Percentiles rank a stretch among this genome's conserved stretches.
These are phyloP conservation scores for Andrena bucephala DNA, from an alignment of 2,888 invertebrate genomes.

Conservation along the genomic window DNA sequence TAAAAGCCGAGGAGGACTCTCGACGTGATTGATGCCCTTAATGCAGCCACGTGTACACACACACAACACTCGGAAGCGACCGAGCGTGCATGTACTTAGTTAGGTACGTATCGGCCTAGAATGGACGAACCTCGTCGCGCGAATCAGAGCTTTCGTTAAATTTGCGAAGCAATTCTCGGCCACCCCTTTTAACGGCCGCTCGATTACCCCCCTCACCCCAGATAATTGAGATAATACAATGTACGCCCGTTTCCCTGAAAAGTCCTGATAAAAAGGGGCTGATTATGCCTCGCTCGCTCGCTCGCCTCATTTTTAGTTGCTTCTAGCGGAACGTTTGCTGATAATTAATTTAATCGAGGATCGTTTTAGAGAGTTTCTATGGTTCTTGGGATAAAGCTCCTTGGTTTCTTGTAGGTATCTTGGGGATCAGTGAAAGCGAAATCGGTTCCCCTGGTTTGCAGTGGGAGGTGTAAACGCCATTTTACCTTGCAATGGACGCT, in stretches of 20 bases:
- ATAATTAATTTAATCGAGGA: not conserved
- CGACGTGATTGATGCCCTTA: slow-evolving; percentile 60
- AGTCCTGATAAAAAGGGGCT: not conserved
- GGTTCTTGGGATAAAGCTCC: not conserved
- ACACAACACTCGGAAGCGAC: not conserved
- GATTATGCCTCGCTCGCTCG: not conserved
- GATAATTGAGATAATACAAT: slow-evolving; percentile 12
- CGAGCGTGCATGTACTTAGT: not conserved
- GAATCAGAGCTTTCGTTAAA: slow-evolving; percentile 26
- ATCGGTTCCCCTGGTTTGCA: no score
- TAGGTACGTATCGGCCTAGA: not conserved
- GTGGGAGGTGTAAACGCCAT: no score
- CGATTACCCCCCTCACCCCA: slow-evolving; percentile 3
- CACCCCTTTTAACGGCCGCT: slow-evolving; percentile 12
- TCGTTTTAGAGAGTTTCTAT: not conserved
- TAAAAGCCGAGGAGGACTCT: slow-evolving; percentile 49
- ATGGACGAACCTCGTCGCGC: not conserved
- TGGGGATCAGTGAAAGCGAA: no score
- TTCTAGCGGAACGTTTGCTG: not conserved
- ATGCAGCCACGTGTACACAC: slow-evolving; percentile 6
- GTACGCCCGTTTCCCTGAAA: not conserved
- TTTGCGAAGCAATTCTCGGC: slow-evolving; percentile 29
- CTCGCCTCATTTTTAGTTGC: not conserved
- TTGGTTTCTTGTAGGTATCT: no score
- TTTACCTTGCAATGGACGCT: no score